Evolutionary conservation across 2,888 invertebrate species (phyloP), one percentile per base, ranked within the genome.

Genomic region (Rutpela maculata): DNA sequence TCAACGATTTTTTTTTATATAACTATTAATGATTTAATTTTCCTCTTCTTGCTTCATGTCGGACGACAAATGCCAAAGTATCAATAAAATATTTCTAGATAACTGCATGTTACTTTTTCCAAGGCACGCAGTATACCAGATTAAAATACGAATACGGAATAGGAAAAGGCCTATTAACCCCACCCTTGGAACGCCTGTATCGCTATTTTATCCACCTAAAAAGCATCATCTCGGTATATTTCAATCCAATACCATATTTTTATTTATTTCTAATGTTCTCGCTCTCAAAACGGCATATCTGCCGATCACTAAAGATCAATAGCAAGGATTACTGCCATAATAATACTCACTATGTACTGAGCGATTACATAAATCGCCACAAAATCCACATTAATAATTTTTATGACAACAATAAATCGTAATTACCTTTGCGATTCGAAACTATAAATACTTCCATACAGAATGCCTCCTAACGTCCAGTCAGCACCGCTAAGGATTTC

Each of bases 391-490:
- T 82, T 77, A 80, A 80, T 80, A 78, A 82, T 82, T 80, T 81
- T 80, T 83, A 82, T 81, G 81, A 81, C 80, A 79, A 78, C 80
- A 74, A 83, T 83, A 83, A 83, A 83, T 83, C 77, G 80, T 76
- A 78, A 83, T 83, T 78, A 81, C 79, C 79, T 76, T 67, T 66
- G 71, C 71, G 67, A 78, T 74, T 71, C 66, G 70, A 71, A 71
- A 77, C 75, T 75, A 79, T 80, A 79, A 79, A 79, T 77, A 77
- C 71, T 71, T 55, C 71, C 63, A 69, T 72, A 26, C 55, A 19
- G 72, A 75, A 71, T 72, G 72, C 68, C 76, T 63, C 56, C 67
- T 67, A 76, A 72, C 69, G 67, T 60, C 67, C 70, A 50, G 50
- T 67, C 70, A 50, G 50, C n/a, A 73, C 70, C 59, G 77, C 63